Conservation (phyloP, 2,113 vertebrate species). For the Oxygymnocypris stewartii region DNA sequence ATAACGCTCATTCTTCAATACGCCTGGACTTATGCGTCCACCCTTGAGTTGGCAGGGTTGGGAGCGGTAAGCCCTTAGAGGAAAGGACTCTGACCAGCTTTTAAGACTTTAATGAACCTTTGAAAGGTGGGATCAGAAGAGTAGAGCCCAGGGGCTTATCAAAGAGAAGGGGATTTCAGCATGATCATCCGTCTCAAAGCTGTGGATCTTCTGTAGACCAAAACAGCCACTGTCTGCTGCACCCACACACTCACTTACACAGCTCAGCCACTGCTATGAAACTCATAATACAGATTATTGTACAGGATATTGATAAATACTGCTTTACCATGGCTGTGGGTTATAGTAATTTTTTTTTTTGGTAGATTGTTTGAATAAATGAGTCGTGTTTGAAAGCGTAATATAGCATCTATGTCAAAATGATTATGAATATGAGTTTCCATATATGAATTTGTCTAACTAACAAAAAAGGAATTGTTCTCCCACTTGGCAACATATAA, state of each 20-base stretch:
- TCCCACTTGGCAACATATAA: too few relatives aligned
- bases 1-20: background rate
- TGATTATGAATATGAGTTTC: background rate
- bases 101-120: conserved; percentile 63
- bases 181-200: conserved; percentile 57
- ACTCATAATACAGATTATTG: background rate
- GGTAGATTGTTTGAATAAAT: background rate
- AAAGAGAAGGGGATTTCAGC: conserved; percentile 59
- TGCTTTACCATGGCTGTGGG: background rate
- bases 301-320: background rate
- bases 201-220: conserved; percentile 41
- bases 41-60: background rate
- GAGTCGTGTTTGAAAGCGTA: background rate
- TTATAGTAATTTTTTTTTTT: background rate
- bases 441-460: background rate
- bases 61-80: conserved; percentile 47
- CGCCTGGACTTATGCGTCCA: conserved; percentile 24
- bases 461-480: too few relatives aligned
- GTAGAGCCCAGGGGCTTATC: conserved; percentile 55
- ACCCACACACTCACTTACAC: background rate
- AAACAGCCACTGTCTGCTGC: conserved; percentile 6
- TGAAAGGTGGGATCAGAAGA: conserved; percentile 60
- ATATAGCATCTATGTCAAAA: background rate
- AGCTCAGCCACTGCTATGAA: background rate
- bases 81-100: conserved; percentile 38